Evolutionary conservation across 2,888 invertebrate genomes (phyloP), one percentile per base, ranked within the genome.

Genomic region (Epirrhoe tristata): DNA sequence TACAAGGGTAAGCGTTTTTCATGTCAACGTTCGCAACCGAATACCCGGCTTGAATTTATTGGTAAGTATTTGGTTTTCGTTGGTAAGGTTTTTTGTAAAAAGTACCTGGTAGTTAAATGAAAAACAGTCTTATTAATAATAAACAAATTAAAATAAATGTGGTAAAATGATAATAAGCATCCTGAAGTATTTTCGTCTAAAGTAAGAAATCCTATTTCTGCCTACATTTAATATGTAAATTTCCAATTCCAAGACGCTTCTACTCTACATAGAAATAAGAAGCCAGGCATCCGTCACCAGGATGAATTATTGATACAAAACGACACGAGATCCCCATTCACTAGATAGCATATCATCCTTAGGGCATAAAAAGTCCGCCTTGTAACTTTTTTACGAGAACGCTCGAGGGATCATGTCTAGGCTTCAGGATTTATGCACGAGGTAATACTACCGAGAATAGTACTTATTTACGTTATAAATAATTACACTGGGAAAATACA

Each of bases 271-370:
- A 77, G 78, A 77, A 73, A 39, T 24, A 60, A 50, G 32, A 55
- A 31, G 76, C 74, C 79, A 78, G 79, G 71, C 78, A 82, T 83
- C 80, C 78, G 77, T 81, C 79, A 80, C 74, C 66, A 74, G 71
- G 74, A 80, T 87, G 81, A 87, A 88, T 88, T 85, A 87, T 86
- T 86, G 83, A 88, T 84, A 81, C 31, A 57, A 58, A 69, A 52
- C 77, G 74, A 76, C 71, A 78, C 72, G 34, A 34, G 43, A 53
- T 59, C 50, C 56, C 43, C 50, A 53, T 69, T 67, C 67, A 63
- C 62, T 16, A 43, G 46, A 50, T 56, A 55, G 43, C 55, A 32
- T 59, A 64, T 63, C 64, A 60, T 61, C 64, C 61, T 58, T 59
- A 67, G 50, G 60, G 54, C 60, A 61, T 57, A 64, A 63, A 63